Evolutionary conservation across 2,888 invertebrate genomes (phyloP).

Genomic region (Atrina japonica): DNA sequence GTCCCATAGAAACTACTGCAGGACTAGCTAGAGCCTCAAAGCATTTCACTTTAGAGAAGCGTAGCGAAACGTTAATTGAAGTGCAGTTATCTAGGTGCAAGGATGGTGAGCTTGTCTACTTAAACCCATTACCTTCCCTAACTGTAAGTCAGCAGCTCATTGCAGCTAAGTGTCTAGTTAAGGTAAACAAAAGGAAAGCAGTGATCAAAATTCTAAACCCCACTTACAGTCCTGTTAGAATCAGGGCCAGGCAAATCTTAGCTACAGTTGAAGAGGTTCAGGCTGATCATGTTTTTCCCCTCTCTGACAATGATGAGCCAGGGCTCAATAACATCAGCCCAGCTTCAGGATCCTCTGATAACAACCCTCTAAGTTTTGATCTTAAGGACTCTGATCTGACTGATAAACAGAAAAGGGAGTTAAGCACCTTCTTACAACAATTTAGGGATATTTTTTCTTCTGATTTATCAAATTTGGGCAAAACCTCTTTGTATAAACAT

Average conservation of each 20-base stretch:
- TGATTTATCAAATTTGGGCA: slow-evolving; percentile 35
- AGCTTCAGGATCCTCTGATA: neutral
- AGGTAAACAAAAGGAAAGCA: slow-evolving; percentile 10
- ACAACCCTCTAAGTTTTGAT: slow-evolving; percentile 26
- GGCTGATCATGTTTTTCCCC: slow-evolving; percentile 1
- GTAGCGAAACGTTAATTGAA: neutral
- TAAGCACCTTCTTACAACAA: slow-evolving; percentile 21
- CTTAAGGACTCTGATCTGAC: slow-evolving; percentile 33
- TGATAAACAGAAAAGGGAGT: slow-evolving; percentile 28
- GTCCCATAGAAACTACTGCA: slow-evolving; percentile 7
- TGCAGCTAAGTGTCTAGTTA: slow-evolving; percentile 13
- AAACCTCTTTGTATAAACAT: slow-evolving; percentile 39
- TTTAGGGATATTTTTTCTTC: slow-evolving; percentile 37
- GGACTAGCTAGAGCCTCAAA: slow-evolving; percentile 7
- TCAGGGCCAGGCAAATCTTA: slow-evolving; percentile 7
- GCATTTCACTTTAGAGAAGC: neutral
- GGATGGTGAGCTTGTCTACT: slow-evolving; percentile 1
- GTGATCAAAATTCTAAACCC: slow-evolving; percentile 29
- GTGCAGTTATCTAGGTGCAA: slow-evolving; percentile 5
- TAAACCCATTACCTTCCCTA: slow-evolving; percentile 6
- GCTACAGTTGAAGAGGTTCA: slow-evolving; percentile 16
- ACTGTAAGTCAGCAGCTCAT: slow-evolving; percentile 11
- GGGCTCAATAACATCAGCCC: neutral
- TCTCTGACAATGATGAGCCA: slow-evolving; percentile 2
- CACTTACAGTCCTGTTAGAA: slow-evolving; percentile 8